phyloP scores from a whole-genome alignment of 2,888 invertebrate genomes.

The Willowsia nigromaculata region DNA sequence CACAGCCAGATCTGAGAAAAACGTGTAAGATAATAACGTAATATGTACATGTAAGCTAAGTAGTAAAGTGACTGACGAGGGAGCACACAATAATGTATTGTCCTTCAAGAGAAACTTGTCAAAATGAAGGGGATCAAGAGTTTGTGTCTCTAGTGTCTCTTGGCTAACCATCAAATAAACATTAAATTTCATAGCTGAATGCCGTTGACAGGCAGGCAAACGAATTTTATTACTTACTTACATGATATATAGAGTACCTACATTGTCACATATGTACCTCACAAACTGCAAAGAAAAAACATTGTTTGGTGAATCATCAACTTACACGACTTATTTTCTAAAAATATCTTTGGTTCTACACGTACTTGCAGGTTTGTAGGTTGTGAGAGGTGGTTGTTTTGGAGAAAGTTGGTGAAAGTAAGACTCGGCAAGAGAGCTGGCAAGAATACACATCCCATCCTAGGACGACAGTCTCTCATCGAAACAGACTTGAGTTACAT shows the following conservation, averaged over 20 bases:
- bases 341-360: neutral
- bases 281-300: neutral
- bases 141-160: conserved; percentile 42
- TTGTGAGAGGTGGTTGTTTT: neutral
- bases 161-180: conserved; percentile 53
- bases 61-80: conserved; percentile 12
- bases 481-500: neutral
- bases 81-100: conserved; percentile 5
- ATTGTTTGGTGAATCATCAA: neutral
- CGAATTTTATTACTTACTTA: conserved; percentile 11
- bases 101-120: conserved; percentile 55
- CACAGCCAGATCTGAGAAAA: neutral
- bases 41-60: neutral
- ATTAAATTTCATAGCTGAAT: conserved; percentile 49
- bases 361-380: neutral
- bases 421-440: neutral
- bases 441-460: too few species aligned
- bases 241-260: neutral
- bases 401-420: conserved; percentile 12
- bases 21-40: neutral
- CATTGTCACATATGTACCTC: too few species aligned
- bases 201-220: neutral
- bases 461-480: neutral
- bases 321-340: neutral
- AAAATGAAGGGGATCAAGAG: conserved; percentile 53